phyloP scores from a whole-genome alignment of 2,888 invertebrate species.

The Brachynemurus nebulosus region DNA sequence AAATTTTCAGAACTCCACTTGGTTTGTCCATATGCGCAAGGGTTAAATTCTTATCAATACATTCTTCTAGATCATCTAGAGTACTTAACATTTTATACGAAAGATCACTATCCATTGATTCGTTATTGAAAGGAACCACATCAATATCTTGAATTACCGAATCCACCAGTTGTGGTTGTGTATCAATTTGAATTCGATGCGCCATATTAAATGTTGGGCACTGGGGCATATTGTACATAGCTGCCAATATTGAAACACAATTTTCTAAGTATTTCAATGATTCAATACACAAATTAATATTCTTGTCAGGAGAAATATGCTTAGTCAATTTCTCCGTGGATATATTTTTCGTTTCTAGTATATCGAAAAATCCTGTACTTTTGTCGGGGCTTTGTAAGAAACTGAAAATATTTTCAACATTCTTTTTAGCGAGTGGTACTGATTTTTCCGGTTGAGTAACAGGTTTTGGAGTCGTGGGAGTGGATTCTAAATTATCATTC shows the following conservation, averaged over 20 bases:
- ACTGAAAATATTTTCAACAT: conserved; percentile 6
- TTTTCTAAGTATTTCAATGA: conserved; percentile 74
- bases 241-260: conserved; percentile 74
- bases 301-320: not conserved
- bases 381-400: conserved; percentile 28
- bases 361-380: conserved; percentile 23
- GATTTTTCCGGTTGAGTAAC: conserved; percentile 21
- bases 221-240: conserved; percentile 91
- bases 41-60: conserved; percentile 37
- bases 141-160: conserved; percentile 68
- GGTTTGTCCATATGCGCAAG: conserved; percentile 58
- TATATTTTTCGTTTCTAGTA: conserved; percentile 14
- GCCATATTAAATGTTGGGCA: conserved; percentile 87
- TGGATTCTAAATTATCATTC: conserved; percentile 27
- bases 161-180: conserved; percentile 68
- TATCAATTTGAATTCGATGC: conserved; percentile 64
- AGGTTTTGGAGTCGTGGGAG: conserved; percentile 23
- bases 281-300: conserved; percentile 49
- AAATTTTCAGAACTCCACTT: conserved; percentile 75
- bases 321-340: not conserved
- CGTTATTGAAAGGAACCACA: conserved; percentile 51
- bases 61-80: conserved; percentile 29
- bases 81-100: conserved; percentile 47
- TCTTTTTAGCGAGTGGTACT: not conserved
- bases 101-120: conserved; percentile 50